These are phyloP conservation scores for Saccostrea glomerata DNA, from an alignment of 1,140 invertebrate genomes.

Conservation along the genomic window DNA sequence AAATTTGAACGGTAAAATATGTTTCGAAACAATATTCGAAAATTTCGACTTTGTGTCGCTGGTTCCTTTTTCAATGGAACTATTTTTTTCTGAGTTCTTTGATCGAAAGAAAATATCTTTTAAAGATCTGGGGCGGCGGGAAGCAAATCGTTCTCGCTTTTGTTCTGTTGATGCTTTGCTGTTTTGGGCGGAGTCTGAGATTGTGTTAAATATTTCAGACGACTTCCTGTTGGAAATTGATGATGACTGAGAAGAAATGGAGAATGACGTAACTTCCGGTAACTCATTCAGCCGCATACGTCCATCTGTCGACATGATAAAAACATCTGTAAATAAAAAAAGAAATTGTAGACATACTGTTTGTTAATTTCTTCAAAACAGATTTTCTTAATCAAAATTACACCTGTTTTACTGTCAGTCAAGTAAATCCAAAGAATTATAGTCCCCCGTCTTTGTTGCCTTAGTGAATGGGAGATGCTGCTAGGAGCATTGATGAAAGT, in stretches of 20 bases:
- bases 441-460: no score
- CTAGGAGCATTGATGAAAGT: no score
- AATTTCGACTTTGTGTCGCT: slow-evolving; percentile 24
- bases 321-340: slow-evolving; percentile 32
- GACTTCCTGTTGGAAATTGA: neutral
- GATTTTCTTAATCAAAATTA: no score
- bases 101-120: slow-evolving; percentile 23
- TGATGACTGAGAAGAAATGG: neutral
- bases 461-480: no score
- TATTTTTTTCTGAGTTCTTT: neutral
- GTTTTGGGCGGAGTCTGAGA: neutral
- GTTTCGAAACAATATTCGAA: slow-evolving; percentile 26
- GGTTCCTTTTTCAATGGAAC: neutral
- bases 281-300: slow-evolving; percentile 21
- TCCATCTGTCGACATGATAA: slow-evolving; percentile 43
- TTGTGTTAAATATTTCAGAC: slow-evolving; percentile 17
- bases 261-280: neutral
- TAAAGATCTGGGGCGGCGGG: neutral
- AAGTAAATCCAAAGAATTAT: no score
- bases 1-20: slow-evolving; percentile 23
- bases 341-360: neutral
- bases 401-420: no score
- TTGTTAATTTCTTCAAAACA: neutral
- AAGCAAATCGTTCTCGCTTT: slow-evolving; percentile 23
- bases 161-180: slow-evolving; percentile 3